phyloP scores from a whole-genome alignment of 2,113 vertebrate species.

The Siniperca chuatsi region DNA sequence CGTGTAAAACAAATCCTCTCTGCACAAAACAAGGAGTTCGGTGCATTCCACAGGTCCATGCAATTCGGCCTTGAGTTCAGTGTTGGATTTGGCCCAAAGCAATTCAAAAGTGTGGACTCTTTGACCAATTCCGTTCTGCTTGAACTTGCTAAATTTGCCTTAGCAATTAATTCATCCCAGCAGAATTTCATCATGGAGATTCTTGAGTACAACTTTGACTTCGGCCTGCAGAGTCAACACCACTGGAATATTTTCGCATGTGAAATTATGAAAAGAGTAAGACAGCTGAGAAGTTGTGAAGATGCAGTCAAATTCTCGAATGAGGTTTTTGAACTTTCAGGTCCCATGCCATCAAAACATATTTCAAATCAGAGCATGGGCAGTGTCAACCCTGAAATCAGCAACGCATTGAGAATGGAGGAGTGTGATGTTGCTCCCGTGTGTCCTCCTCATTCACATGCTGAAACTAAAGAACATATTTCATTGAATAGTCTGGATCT shows the following conservation, averaged over 20 bases:
- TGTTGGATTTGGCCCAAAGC: constrained; percentile 46
- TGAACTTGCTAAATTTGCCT: no score
- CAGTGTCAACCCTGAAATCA: not conserved
- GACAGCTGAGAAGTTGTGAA: constrained; percentile 15
- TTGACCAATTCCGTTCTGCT: not conserved
- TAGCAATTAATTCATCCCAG: no score
- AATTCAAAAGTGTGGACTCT: constrained; percentile 15
- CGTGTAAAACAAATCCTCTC: constrained; percentile 34
- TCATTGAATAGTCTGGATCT: not conserved
- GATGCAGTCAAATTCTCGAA: constrained; percentile 29
- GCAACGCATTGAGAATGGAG: not conserved
- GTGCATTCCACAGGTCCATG: not conserved
- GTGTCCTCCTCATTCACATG: not conserved
- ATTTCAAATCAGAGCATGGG: not conserved
- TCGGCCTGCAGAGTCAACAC: not conserved
- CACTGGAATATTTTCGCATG: not conserved
- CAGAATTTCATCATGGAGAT: no score
- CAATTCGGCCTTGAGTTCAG: constrained; percentile 26
- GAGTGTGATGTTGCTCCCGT: not conserved
- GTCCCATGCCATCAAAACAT: no score
- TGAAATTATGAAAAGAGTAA: constrained; percentile 32
- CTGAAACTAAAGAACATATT: not conserved
- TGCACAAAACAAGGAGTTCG: not conserved
- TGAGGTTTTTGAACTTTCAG: constrained; percentile 42
- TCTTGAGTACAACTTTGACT: constrained; percentile 4